Base-by-base conservation (phyloP, 1,140 invertebrate species). In the Ylistrum balloti region DNA sequence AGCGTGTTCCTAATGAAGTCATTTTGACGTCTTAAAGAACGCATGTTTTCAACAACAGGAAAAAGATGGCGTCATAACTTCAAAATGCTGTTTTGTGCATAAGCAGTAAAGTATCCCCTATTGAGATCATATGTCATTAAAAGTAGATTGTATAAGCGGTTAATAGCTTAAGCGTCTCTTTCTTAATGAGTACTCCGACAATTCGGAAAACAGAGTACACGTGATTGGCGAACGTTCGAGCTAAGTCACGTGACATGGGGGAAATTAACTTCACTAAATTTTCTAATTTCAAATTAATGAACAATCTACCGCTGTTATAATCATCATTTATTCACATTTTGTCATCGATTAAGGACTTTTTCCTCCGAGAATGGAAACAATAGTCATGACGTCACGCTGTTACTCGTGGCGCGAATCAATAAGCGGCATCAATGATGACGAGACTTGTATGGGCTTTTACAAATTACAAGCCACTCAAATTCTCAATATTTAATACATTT, bases 271-370 rank as follows among this genome's bases (percentile, higher is more conserved):
- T 74, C 41, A 45, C 41, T 45, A 45, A 45, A 45, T 45, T 45
- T 45, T 17, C 56, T 74, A 74, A 74, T 74, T 74, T 74, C 56
- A 74, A 28, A 74, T 74, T 74, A 74, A 74, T 74, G n/a, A 74
- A 74, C 56, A 74, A 74, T 74, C 20, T 74, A 74, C 56, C 56
- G 56, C 56, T 74, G 56, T 28, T 74, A 7, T 74, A 74, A 74
- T 28, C 56, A 74, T 74, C 56, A 74, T 74, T 74, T 74, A 74
- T 74, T 74, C 56, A 74, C 56, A 74, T 74, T 74, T 74, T 74
- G n/a, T 74, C 56, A 74, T 74, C 22, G 56, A 74, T 74, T 74
- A 0, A n/a, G 56, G 22, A 17, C 56, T 22, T n/a, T 28, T 74
- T n/a, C n/a, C 22, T 74, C 22, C 56, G 56, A 74, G 56, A 74